Evolutionary conservation across 2,888 invertebrate genomes (phyloP), one percentile per base, ranked within the genome.

Genomic region (Congeria kusceri): DNA sequence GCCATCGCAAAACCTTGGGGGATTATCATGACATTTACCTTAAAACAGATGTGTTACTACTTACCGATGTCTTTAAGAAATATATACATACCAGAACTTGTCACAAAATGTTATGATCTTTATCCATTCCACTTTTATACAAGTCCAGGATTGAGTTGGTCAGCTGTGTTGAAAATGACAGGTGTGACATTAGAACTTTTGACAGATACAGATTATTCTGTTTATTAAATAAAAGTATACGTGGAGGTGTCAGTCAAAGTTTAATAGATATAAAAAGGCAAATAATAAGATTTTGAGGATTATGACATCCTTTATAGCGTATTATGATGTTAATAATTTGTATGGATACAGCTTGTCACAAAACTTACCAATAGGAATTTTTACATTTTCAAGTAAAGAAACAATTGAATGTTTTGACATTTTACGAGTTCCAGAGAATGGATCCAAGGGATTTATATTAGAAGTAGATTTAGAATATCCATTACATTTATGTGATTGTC

Each of bases 401-500:
- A 73, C 79, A 79, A 67, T 75, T 15, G 39, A 62, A 27, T 27
- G 27, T n/a, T 72, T 75, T 61, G 67, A 82, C 63, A 18, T 69
- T n/a, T 25, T 0, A 47, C 46, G 15, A 25, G 29, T 73, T 25
- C 59, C 66, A 59, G 59, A 66, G 66, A 59, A 77, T 67, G 58
- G 29, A 7, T 67, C 77, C 13, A 70, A 58, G 47, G 77, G 93
- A 0, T 93, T 92, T 77, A 90, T 94, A 47, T 85, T 94, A 3
- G 93, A 94, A 80, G 93, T 94, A 3, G 94, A 94, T 77, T 73
- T 94, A 28, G 87, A 91, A 59, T 94, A 94, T 86, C 93, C 94
- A 3, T 27, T 86, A 23, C 64, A 88, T 15, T 72, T 93, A 56
- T 93, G 94, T 77, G 88, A 91, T 62, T 64, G 59, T 18, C 94